Percentiles rank a stretch among this genome's conserved stretches.
Conservation (phyloP, 2,888 invertebrate genomes). For the Pollenia griseotomentosa region DNA sequence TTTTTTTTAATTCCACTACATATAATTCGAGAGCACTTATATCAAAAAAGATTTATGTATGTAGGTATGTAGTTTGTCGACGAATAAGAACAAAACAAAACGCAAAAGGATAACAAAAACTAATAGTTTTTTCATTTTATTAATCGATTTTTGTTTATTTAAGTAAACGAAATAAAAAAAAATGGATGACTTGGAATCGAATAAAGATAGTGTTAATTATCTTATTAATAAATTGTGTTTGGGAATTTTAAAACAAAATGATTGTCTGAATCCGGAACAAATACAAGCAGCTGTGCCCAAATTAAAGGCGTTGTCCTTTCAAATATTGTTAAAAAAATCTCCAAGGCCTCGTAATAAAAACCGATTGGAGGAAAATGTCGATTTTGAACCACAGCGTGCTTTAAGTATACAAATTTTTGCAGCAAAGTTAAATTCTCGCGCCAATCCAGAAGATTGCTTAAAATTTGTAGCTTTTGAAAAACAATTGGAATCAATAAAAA, state of each 20-base stretch:
- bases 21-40: not conserved
- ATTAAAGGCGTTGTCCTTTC: slow-evolving; percentile 77
- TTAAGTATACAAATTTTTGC: slow-evolving; percentile 77
- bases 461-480: slow-evolving; percentile 76
- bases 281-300: slow-evolving; percentile 76
- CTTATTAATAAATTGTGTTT: slow-evolving; percentile 77
- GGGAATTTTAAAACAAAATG: slow-evolving; percentile 71
- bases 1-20: not conserved
- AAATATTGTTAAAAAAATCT: slow-evolving; percentile 78
- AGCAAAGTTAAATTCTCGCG: slow-evolving; percentile 76
- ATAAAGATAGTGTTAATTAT: slow-evolving; percentile 78
- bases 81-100: slow-evolving; percentile 3
- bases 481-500: slow-evolving; percentile 74
- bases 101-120: slow-evolving; percentile 28
- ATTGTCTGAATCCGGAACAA: slow-evolving; percentile 44
- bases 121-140: slow-evolving; percentile 20
- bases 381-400: slow-evolving; percentile 77
- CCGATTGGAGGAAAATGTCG: slow-evolving; percentile 65
- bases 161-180: slow-evolving; percentile 33
- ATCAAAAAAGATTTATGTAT: not conserved
- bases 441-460: slow-evolving; percentile 72
- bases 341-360: slow-evolving; percentile 58
- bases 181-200: slow-evolving; percentile 75
- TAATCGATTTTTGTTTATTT: slow-evolving; percentile 43
- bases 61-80: too few species aligned